These are phyloP conservation scores for Panulirus ornatus DNA, from an alignment of 1,140 invertebrate genomes.

Conservation along the genomic window DNA sequence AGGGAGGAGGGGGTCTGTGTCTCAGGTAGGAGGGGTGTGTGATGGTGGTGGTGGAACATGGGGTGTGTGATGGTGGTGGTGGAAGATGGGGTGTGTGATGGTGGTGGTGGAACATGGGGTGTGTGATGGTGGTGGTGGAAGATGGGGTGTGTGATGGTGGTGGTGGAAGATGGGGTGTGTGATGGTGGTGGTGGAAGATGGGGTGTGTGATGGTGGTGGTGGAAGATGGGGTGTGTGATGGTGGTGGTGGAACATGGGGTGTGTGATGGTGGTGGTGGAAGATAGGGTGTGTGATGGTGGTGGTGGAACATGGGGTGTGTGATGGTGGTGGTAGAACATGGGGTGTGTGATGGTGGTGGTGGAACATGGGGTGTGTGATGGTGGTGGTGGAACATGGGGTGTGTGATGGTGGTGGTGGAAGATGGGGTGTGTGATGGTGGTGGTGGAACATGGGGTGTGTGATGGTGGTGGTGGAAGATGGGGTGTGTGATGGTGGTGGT, in stretches of 20 bases:
- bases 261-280: background rate
- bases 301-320: background rate
- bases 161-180: background rate
- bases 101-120: background rate
- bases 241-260: too few species aligned
- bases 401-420: too few species aligned
- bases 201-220: too few species aligned
- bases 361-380: too few species aligned
- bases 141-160: background rate
- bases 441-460: too few species aligned
- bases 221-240: too few species aligned
- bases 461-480: too few species aligned
- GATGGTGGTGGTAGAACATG: background rate
- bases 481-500: too few species aligned
- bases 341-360: background rate
- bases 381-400: too few species aligned
- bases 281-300: background rate
- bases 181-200: too few species aligned
- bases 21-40: conserved; percentile 12
- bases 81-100: background rate
- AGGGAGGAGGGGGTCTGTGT: background rate
- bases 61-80: background rate
- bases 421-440: too few species aligned
- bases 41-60: background rate
- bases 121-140: background rate